Conservation (phyloP, 2,797 vertebrate species). For the Bradypodion pumilum region DNA sequence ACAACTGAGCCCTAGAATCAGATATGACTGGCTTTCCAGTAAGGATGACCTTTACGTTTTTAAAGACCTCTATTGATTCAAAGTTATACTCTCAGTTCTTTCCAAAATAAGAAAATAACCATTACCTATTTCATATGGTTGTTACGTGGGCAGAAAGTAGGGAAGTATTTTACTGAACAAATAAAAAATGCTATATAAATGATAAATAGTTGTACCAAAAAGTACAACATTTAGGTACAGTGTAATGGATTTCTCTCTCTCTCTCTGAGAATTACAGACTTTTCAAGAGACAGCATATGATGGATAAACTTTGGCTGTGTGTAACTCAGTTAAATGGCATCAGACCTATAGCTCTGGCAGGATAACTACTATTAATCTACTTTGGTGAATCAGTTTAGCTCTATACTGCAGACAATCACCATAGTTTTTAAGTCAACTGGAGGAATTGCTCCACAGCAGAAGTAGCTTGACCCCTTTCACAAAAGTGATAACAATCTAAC, state of each 20-base stretch:
- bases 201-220: not conserved
- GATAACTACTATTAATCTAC: not conserved
- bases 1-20: too few relatives aligned
- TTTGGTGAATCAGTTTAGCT: not conserved
- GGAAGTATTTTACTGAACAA: not conserved
- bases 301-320: not conserved
- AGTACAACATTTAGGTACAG: not conserved
- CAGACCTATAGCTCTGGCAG: not conserved
- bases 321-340: not conserved
- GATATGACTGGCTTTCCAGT: too few relatives aligned
- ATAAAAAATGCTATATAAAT: not conserved
- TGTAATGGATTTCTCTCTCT: not conserved
- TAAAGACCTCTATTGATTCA: not conserved
- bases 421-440: not conserved
- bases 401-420: not conserved
- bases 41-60: too few relatives aligned
- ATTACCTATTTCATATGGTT: not conserved
- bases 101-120: not conserved
- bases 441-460: slow-evolving; percentile 4
- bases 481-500: not conserved
- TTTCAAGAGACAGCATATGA: not conserved
- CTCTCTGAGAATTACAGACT: accelerated
- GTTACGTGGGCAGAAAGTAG: not conserved
- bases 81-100: not conserved
- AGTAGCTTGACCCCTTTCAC: not conserved